Base-by-base conservation (phyloP, 1,140 invertebrate genomes). In the Drosophila novamexicana region DNA sequence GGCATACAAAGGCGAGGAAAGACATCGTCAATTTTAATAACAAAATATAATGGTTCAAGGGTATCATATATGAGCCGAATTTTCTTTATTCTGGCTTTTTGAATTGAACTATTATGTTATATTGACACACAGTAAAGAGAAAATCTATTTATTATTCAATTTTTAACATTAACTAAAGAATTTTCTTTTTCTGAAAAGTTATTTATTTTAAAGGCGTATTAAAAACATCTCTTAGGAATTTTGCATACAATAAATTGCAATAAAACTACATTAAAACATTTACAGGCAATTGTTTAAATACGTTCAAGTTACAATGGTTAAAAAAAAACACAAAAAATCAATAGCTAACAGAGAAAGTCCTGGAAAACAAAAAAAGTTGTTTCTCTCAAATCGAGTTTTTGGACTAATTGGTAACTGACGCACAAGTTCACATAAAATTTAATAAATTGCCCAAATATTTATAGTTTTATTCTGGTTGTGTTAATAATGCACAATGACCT, bases 361-460 rank as follows among this genome's bases (percentile, higher is more conserved):
- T 10, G 14, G 1, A n/a, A 18, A 37, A 37, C 14, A 10, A 1
- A 56, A 57, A 56, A 71, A 65, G 58, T 39, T 67, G 58, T 18
- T n/a, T 63, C 42, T 49, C 50, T 29, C 45, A 45, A 39, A 52
- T 66, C 18, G 9, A 72, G 47, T 66, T 65, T 53, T 58, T 53
- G 14, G 54, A 45, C 69, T 72, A 72, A 72, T 72, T 72, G 69
- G 63, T 53, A 59, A 36, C 10, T 57, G 56, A 8, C 22, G 45
- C 36, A 36, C 54, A 44, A 57, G 54, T 57, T 42, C 7, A 7
- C 22, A 32, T n/a, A 44, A 57, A 57, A 57, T 16, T 10, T 59
- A 59, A 59, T 45, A 59, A 59, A 59, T 59, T 59, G 57, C 7
- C 32, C 22, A 73, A 58, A 66, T 53, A 53, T 67, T 58, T 44